Conservation (phyloP, 2,797 vertebrate species). For the Passerculus sandwichensis region DNA sequence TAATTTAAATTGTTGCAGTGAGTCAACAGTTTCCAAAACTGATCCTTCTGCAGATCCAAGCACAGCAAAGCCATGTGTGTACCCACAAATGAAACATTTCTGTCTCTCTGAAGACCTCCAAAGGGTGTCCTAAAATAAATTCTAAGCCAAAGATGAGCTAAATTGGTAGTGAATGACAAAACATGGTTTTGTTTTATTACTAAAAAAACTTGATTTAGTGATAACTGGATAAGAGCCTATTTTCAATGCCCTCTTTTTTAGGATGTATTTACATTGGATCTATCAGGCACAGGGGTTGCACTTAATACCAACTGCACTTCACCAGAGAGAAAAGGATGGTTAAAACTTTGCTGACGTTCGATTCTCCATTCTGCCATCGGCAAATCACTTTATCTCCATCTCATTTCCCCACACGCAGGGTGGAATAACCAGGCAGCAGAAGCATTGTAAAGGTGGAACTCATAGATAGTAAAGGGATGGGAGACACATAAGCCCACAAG, state of each 20-base stretch:
- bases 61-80: neutral
- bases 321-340: constrained; percentile 8
- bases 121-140: neutral
- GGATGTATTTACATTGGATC: constrained; percentile 24
- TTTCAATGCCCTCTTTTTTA: neutral
- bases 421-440: neutral
- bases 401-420: constrained; percentile 2
- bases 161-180: neutral
- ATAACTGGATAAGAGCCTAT: constrained; percentile 3
- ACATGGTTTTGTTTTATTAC: neutral
- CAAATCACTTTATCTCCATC: constrained; percentile 40
- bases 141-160: neutral
- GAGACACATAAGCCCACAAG: neutral
- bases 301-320: constrained; percentile 13
- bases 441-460: neutral
- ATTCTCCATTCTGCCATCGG: neutral
- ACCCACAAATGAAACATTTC: neutral
- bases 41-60: neutral
- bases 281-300: neutral
- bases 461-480: neutral
- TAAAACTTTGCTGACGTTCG: neutral
- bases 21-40: neutral
- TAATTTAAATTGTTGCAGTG: neutral
- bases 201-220: neutral
- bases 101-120: neutral